Evolutionary conservation across 2,888 invertebrate species (phyloP).

Genomic region (Conus canariensis): DNA sequence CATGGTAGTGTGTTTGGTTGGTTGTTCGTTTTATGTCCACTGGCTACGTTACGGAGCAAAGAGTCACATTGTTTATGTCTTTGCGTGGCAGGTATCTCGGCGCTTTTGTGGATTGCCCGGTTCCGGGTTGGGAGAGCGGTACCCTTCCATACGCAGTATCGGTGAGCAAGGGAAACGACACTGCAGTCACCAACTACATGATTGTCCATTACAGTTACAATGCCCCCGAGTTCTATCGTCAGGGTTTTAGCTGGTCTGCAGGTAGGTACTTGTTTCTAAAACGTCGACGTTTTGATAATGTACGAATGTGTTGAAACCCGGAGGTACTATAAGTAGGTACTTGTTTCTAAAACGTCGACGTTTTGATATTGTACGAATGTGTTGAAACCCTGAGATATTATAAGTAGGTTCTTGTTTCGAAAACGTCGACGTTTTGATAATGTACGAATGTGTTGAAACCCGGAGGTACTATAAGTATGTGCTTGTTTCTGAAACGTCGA

Average conservation of each 20-base stretch:
- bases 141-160: not conserved
- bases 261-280: not conserved
- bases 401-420: not conserved
- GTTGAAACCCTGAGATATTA: no score
- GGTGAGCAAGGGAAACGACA: not conserved
- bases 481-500: not conserved
- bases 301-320: no score
- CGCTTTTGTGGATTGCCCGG: constrained; percentile 1
- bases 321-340: not conserved
- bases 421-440: no score
- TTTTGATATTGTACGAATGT: no score
- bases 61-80: not conserved
- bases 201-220: not conserved
- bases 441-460: no score
- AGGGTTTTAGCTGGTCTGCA: not conserved
- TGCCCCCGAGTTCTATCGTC: not conserved
- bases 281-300: no score
- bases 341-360: not conserved
- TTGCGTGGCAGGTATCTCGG: not conserved
- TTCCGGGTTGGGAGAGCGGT: not conserved
- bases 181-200: not conserved
- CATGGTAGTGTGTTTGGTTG: no score
- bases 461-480: not conserved
- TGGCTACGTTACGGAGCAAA: no score
- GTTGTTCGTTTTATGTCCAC: no score